Percentiles rank a stretch among this genome's conserved stretches.
Evolutionary conservation across 2,113 vertebrate genomes (phyloP).

Genomic region (Pan paniscus): DNA sequence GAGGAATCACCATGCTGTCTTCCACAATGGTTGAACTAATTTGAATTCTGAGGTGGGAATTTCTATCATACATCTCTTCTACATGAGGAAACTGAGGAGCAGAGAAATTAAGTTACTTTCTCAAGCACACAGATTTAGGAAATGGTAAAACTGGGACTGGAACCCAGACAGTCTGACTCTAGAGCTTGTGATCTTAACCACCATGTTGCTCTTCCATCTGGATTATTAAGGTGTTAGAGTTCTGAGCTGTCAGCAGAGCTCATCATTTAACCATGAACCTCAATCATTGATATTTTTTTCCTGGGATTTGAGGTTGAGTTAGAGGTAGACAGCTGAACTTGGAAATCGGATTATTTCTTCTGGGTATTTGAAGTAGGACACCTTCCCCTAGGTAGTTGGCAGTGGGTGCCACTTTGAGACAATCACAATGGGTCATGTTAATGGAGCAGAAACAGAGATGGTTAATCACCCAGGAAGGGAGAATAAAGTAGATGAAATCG

Average conservation of each 20-base stretch:
- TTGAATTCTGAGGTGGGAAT: background rate
- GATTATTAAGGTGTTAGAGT: background rate
- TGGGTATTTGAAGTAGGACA: background rate
- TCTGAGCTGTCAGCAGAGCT: background rate
- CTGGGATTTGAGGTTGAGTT: background rate
- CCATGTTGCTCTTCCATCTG: background rate
- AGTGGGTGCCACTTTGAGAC: background rate
- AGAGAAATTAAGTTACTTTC: background rate
- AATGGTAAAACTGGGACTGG: background rate
- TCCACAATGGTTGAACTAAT: too few relatives aligned
- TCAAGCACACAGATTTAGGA: background rate
- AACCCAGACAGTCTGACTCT: background rate
- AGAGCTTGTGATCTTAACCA: too few relatives aligned
- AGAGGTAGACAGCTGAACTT: background rate
- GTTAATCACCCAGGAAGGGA: background rate
- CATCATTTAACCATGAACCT: background rate
- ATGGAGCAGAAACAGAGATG: background rate
- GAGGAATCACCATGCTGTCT: too few relatives aligned
- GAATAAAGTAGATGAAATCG: background rate
- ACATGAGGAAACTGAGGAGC: background rate
- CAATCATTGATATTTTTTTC: background rate
- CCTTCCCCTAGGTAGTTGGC: background rate
- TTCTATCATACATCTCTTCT: background rate
- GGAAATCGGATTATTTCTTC: background rate
- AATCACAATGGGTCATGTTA: background rate